Base-by-base conservation (phyloP, 2,113 vertebrate species). In the Anoplopoma fimbria region DNA sequence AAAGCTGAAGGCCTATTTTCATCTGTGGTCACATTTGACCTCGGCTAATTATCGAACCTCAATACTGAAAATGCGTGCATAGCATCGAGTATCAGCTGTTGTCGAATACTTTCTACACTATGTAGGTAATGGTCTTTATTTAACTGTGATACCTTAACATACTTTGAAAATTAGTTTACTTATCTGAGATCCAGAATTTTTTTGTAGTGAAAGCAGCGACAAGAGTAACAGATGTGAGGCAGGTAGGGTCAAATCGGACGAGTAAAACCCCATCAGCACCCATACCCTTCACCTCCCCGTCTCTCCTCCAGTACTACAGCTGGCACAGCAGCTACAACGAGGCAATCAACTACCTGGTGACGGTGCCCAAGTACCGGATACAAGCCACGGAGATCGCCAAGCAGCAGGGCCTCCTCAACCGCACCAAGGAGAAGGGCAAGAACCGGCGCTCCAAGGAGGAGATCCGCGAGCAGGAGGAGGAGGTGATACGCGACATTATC, bases 301-400 rank as follows among this genome's bases (percentile, higher is more conserved):
- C 25, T 73, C 51, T 51, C 49, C 58, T 60, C 8, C 87, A 99
- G 98, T 99, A 96, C 93, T 99, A 98, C 96, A 99, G 97, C 92
- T 99, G 98, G 98, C 96, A 97, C 96, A 99, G 95, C 90, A 99
- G 97, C 94, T 99, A 99, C 88, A 97, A 97, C 10, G 97, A 99
- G 92, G 97, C 97, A 77, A 97, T 99, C 92, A 97, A 95, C 93
- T 99, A 98, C 92, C 90, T 99, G 88, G 95, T 97, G 72, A 99
- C 97, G 0, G 96, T 99, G 77, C 98, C 98, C 88, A 99, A 97
- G 90, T 99, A 98, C 86, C 96, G 98, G 2, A 98, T 99, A 91
- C 98, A 98, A 89, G 98, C 98, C 21, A 96, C 94, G 19, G 97
- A 99, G 83, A 97, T 99, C 40, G 98, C 98, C 71, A 97, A 94